These are phyloP conservation scores for Glaucomys volans DNA, from an alignment of 2,113 vertebrate genomes.

Conservation along the genomic window DNA sequence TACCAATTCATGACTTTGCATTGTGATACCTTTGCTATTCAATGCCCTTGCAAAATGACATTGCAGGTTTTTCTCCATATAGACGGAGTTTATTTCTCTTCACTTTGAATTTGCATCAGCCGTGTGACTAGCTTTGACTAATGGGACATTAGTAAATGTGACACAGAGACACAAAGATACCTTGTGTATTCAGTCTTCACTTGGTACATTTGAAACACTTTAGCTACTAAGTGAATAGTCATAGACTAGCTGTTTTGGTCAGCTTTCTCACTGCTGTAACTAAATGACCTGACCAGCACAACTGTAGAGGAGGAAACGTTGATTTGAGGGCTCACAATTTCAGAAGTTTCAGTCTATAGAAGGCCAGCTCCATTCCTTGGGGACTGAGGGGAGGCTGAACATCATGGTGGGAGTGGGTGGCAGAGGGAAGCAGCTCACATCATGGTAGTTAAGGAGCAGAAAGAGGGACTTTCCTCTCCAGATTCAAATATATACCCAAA, in stretches of 20 bases:
- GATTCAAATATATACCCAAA: too few relatives aligned
- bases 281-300: too few relatives aligned
- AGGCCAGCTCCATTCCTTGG: too few relatives aligned
- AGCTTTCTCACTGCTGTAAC: too few relatives aligned
- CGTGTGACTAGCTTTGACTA: not conserved
- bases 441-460: too few relatives aligned
- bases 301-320: too few relatives aligned
- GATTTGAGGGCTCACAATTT: too few relatives aligned
- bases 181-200: not conserved
- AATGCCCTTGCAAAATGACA: not conserved
- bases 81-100: not conserved
- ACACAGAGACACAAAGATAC: not conserved
- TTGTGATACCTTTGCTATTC: not conserved
- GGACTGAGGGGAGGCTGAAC: too few relatives aligned
- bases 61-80: not conserved
- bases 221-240: not conserved
- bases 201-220: not conserved
- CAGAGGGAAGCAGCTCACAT: too few relatives aligned
- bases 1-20: not conserved
- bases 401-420: too few relatives aligned
- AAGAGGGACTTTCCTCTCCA: too few relatives aligned
- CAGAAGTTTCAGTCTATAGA: too few relatives aligned
- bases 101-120: not conserved
- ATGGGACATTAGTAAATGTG: not conserved
- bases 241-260: not conserved